Base-by-base conservation (phyloP, 53 echinoderm and acorn worm genomes). In the Luidia sarsii region DNA sequence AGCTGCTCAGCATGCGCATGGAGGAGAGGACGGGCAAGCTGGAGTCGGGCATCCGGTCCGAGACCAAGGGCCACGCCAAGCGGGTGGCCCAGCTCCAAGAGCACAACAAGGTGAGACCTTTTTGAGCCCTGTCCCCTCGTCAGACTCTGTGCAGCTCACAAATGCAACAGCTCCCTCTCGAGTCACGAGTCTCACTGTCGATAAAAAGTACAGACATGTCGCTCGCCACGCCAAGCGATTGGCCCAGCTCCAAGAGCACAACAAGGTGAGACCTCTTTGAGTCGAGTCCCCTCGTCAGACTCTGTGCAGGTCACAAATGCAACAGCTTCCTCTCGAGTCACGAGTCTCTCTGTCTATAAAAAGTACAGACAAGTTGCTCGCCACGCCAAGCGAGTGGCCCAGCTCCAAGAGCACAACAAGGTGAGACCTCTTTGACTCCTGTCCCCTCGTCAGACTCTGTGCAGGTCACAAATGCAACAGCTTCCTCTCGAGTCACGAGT, bases 401-500 rank as follows among this genome's bases (percentile, higher is more conserved):
- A 91, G 39, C 69, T 99, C 11, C 99, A 94, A 36, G 90, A 97
- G 57, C 85, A 87, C 32, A 93, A 99, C 59, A 93, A 99, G 99
- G 99, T 99, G 41, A 41, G 11, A n/a, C n/a, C n/a, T n/a, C n/a
- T n/a, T 61, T 11, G 57, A 46, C 7, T 14, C 46, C 14, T 14
- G 7, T 14, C 46, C 14, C 46, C 46, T 14, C 46, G 14, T 45
- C 14, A 7, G 14, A 45, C 7, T 45, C 7, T 45, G n/a, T n/a
- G n/a, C n/a, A n/a, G n/a, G n/a, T n/a, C n/a, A n/a, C n/a, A n/a
- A n/a, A n/a, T n/a, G n/a, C n/a, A n/a, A n/a, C n/a, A n/a, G n/a
- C n/a, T n/a, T n/a, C n/a, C n/a, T n/a, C n/a, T n/a, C n/a, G n/a
- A n/a, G n/a, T n/a, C n/a, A n/a, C n/a, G n/a, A n/a, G n/a, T n/a